phyloP scores from a whole-genome alignment of 2,113 vertebrate species.

The Tinamus guttatus region DNA sequence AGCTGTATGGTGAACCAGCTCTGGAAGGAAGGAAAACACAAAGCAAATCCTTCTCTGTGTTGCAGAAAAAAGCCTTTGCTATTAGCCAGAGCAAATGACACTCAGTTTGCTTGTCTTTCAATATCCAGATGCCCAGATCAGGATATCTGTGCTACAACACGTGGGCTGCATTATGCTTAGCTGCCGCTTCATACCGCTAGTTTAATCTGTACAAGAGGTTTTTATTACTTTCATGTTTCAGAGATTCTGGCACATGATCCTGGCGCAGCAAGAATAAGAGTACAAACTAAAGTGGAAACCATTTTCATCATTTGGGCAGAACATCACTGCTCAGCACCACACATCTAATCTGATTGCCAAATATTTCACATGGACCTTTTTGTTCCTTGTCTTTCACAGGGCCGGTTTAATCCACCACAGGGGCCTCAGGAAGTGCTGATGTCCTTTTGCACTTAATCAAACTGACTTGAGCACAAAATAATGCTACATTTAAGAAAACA shows the following conservation, averaged over 20 bases:
- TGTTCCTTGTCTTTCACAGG: background rate
- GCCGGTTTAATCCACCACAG: fast-evolving
- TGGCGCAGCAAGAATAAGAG: background rate
- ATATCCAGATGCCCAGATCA: background rate
- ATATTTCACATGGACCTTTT: background rate
- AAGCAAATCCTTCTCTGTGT: background rate
- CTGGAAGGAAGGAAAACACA: background rate
- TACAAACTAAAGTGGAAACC: background rate
- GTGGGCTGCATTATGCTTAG: background rate
- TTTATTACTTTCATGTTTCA: background rate
- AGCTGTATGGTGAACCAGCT: background rate
- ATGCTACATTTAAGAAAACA: background rate
- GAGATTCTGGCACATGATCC: background rate
- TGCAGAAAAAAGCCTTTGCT: background rate
- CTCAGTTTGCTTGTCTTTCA: background rate
- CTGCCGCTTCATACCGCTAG: background rate
- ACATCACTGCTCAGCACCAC: background rate
- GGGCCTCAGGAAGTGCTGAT: background rate
- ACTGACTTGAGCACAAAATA: background rate
- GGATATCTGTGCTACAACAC: background rate
- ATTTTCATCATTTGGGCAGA: background rate
- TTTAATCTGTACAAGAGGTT: background rate
- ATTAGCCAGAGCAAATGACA: background rate
- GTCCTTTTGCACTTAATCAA: background rate
- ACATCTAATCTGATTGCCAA: background rate